These are phyloP conservation scores for Napeogenes sylphis DNA, from an alignment of 2,888 invertebrate genomes.

Conservation along the genomic window DNA sequence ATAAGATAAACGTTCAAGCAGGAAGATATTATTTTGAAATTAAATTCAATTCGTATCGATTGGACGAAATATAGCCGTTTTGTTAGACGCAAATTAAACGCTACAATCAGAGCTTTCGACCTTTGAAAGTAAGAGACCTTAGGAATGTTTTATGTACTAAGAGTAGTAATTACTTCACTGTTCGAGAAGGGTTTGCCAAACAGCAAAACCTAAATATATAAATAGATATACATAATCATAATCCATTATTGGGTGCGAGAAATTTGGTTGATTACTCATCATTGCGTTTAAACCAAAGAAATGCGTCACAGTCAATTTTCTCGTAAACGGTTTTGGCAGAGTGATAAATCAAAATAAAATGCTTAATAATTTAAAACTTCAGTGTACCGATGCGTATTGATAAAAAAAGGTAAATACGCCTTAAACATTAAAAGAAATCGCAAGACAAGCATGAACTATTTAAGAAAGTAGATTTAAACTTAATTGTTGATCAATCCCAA, in stretches of 20 bases:
- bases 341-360: not conserved
- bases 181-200: not conserved
- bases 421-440: no score
- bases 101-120: not conserved
- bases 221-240: not conserved
- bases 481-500: not conserved
- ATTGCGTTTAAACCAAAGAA: slow-evolving; percentile 1
- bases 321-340: not conserved
- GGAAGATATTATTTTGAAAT: not conserved
- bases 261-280: not conserved
- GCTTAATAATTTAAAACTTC: not conserved
- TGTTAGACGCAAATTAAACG: not conserved
- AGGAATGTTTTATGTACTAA: not conserved
- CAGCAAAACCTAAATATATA: not conserved
- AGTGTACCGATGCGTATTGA: no score
- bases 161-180: no score
- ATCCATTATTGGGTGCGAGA: not conserved
- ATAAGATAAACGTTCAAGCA: not conserved
- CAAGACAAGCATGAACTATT: no score
- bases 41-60: not conserved
- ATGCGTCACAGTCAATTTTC: slow-evolving; percentile 2
- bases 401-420: no score
- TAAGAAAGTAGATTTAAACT: not conserved
- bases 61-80: not conserved
- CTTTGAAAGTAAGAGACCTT: not conserved